Evolutionary conservation across 2,888 invertebrate species (phyloP).

Genomic region (Lissonota sp.): DNA sequence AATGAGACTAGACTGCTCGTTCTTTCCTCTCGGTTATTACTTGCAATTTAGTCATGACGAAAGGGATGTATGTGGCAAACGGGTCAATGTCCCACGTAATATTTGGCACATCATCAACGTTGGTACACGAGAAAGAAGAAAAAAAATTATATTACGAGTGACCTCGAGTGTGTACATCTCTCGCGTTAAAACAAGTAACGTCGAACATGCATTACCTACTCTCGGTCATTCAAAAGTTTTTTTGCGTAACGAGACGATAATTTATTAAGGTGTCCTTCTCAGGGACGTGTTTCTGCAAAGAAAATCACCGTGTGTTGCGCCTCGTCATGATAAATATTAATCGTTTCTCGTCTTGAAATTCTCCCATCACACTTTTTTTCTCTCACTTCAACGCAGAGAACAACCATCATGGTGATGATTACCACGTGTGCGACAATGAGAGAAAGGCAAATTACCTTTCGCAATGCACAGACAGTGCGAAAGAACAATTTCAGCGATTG

Average conservation of each 20-base stretch:
- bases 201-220: background rate
- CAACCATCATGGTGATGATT: conserved; percentile 2
- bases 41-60: conserved; percentile 55
- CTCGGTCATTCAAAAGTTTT: conserved; percentile 29
- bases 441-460: conserved; percentile 22
- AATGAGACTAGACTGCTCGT: conserved; percentile 21
- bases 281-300: conserved; percentile 36
- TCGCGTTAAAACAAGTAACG: conserved; percentile 29
- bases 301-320: conserved; percentile 3
- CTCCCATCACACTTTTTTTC: background rate
- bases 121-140: conserved; percentile 2
- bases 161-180: conserved; percentile 7
- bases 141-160: conserved; percentile 11
- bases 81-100: conserved; percentile 61
- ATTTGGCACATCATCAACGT: conserved; percentile 52
- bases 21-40: conserved; percentile 35
- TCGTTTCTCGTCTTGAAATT: conserved; percentile 18
- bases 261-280: conserved; percentile 49
- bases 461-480: background rate
- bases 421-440: conserved; percentile 14
- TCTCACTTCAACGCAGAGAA: background rate
- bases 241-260: conserved; percentile 44
- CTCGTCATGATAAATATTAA: conserved; percentile 49
- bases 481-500: no score
- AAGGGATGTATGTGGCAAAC: conserved; percentile 52